Evolutionary conservation across 2,113 vertebrate species (phyloP), one percentile per base, ranked within the genome.

Genomic region (Sisor rabdophorus): DNA sequence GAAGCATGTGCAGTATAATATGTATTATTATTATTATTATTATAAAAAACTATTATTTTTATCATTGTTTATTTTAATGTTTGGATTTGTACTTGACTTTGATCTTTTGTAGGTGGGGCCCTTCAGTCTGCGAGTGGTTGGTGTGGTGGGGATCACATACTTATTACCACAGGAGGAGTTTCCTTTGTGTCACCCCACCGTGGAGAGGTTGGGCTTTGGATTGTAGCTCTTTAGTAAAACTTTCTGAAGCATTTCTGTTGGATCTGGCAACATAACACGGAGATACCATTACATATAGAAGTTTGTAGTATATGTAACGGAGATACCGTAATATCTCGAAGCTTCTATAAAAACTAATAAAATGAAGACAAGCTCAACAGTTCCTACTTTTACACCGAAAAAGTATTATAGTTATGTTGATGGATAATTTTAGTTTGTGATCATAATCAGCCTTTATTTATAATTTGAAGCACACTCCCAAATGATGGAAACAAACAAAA

Each of bases 141-240:
- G 96, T 58, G 96, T 96, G 15, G 95, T 98, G 81, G 97, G 97
- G 47, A 99, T 98, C 81, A 98, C 95, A 0, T 98, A 99, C 90
- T 90, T 99, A 87, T 89, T 98, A 86, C 97, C 97, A 82, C 97
- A 99, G 89, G 95, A 99, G 69, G 97, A 98, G 78, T 87, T 94
- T 76, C 97, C 97, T 44, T 91, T 99, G 79, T 96, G 96, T 89
- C 96, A 98, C 80, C 93, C 95, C 0, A 95, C 95, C 0, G 97
- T 98, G 80, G 97, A 99, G 87, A 94, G 97, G 97, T 98, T 87
- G 77, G 89, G 81, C 20, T 67, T 81, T 32, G 13, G 19, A 65
- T 68, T 65, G 53, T 24, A n/a, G 48, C 9, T 82, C 22, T 3
- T 58, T 17, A 48, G 0, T 28, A 30, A 58, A 67, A 58, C 75